phyloP scores from a whole-genome alignment of 2,797 vertebrate species.

The Catharus ustulatus region DNA sequence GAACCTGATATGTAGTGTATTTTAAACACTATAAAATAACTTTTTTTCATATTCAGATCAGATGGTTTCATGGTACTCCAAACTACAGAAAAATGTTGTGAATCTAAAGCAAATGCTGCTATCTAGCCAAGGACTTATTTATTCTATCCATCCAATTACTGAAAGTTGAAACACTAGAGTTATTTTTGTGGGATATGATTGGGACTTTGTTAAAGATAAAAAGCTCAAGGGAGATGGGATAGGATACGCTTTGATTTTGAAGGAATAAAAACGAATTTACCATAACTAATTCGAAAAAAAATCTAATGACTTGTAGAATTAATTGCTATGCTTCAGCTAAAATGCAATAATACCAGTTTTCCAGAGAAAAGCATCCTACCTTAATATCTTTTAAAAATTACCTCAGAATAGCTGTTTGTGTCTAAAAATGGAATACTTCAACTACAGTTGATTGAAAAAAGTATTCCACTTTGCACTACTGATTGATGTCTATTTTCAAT shows the following conservation, averaged over 20 bases:
- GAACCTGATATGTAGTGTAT: not conserved
- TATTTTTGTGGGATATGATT: not conserved
- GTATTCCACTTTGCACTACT: not conserved
- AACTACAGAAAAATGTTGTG: not conserved
- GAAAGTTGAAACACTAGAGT: not conserved
- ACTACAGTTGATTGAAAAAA: not conserved
- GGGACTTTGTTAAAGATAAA: not conserved
- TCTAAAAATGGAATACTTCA: not conserved
- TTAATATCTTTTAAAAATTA: not conserved
- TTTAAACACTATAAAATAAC: not conserved
- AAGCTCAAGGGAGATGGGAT: not conserved
- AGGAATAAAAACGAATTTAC: slow-evolving; percentile 13
- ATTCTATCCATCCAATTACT: not conserved
- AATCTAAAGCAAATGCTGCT: not conserved
- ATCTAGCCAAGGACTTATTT: not conserved
- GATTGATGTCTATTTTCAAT: not conserved
- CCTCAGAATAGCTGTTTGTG: not conserved
- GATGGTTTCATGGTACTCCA: not conserved
- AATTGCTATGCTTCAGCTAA: not conserved
- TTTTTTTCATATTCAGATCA: not conserved
- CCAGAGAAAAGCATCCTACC: not conserved
- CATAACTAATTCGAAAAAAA: slow-evolving; percentile 36
- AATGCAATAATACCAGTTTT: not conserved
- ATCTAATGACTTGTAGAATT: not conserved
- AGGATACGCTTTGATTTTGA: not conserved